Evolutionary conservation across 2,113 vertebrate genomes (phyloP), one percentile per base, ranked within the genome.

Genomic region (Oreochromis aureus): DNA sequence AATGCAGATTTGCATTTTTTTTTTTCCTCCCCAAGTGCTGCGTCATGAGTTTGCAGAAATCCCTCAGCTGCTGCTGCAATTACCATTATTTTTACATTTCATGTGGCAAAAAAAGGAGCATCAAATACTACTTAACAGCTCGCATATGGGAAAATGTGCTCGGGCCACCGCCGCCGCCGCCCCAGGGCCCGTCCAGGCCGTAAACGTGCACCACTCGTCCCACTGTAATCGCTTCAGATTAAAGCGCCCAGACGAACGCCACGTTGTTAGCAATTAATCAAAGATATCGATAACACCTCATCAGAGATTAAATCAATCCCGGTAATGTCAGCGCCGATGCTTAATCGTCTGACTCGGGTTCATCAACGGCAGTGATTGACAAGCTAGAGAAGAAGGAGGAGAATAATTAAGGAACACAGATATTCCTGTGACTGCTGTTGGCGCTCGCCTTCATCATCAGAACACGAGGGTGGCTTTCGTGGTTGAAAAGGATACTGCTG

Each of bases 401-500:
- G 81, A 27, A 61, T 82, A 84, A 91, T 86, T 85, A 82, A 86
- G 55, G 66, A 51, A 51, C 69, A 55, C 83, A 87, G 89, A 83
- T 36, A 83, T 86, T 90, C 46, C 78, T 86, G 76, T 32, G 9
- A 48, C 61, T 96, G 95, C 97, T 96, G 95, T 97, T 97, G 69
- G 87, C 5, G 79, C 96, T 97, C 96, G 97, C 96, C 97, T 98
- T 98, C 98, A 98, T 98, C 98, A 96, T 97, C 97, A 96, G 96
- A 97, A 97, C 97, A 96, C 18, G 39, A 89, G 8, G 97, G 96
- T 96, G 96, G 96, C 96, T 97, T 96, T 66, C 55, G 27, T 4
- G 97, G 96, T 97, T 98, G 98, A 98, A 98, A 97, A 97, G 97
- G 97, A 97, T 96, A 96, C 97, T 97, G 97, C 97, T 98, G 98